Evolutionary conservation across 2,888 invertebrate genomes (phyloP).

Genomic region (Diarsia brunnea): DNA sequence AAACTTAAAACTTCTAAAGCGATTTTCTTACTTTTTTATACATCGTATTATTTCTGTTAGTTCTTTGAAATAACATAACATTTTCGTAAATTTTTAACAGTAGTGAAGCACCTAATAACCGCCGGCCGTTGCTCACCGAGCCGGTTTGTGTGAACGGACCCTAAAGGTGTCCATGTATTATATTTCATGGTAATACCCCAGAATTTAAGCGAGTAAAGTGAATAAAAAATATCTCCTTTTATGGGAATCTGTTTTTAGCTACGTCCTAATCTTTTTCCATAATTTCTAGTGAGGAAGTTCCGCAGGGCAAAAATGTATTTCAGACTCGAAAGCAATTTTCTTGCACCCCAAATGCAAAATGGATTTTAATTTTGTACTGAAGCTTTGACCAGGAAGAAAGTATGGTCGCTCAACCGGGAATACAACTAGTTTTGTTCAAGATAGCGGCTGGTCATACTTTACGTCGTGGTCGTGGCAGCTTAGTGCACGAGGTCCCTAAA

Average conservation of each 20-base stretch:
- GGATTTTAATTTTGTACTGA: background rate
- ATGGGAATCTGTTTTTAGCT: conserved; percentile 33
- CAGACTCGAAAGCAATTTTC: conserved; percentile 24
- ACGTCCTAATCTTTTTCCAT: conserved; percentile 2
- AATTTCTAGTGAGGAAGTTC: conserved; percentile 24
- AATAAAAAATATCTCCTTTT: conserved; percentile 51
- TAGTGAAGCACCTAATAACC: too few relatives aligned
- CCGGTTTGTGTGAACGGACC: too few relatives aligned
- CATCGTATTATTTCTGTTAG: too few relatives aligned
- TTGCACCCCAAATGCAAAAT: conserved; percentile 1
- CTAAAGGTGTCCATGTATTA: too few relatives aligned
- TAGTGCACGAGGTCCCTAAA: background rate
- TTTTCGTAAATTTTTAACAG: too few relatives aligned
- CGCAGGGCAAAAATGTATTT: conserved; percentile 10
- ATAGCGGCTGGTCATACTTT: background rate
- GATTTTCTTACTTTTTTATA: too few relatives aligned
- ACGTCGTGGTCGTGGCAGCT: background rate
- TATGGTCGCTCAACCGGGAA: background rate
- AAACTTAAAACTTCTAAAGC: too few relatives aligned
- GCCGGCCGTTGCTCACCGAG: too few relatives aligned
- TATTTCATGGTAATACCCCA: conserved; percentile 17
- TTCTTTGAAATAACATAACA: too few relatives aligned
- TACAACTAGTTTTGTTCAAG: background rate
- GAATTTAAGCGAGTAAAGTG: conserved; percentile 32
- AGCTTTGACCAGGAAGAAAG: background rate